Conservation (phyloP, 2,113 vertebrate genomes). For the Hassar affinis region DNA sequence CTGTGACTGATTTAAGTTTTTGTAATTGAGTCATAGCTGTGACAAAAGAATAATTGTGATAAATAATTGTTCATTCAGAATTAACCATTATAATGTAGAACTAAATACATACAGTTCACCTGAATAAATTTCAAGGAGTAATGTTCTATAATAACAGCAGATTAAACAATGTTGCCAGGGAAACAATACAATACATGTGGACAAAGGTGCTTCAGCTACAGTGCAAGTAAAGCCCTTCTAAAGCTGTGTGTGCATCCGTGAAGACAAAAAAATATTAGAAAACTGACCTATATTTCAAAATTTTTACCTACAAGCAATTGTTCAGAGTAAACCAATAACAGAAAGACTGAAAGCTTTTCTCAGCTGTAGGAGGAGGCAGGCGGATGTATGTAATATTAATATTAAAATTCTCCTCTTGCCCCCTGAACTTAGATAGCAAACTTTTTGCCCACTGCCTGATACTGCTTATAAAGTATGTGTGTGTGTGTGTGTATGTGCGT, state of each 20-base stretch:
- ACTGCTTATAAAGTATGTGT: neutral
- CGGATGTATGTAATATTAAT: neutral
- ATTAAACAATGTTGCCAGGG: neutral
- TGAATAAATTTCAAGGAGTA: neutral
- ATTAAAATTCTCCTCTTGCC: neutral
- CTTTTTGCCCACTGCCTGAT: neutral
- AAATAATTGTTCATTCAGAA: neutral
- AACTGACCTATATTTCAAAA: neutral
- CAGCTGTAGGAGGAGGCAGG: neutral
- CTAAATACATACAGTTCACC: neutral
- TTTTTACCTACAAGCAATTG: neutral
- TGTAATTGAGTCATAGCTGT: neutral
- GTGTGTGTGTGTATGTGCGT: slow-evolving; percentile 19
- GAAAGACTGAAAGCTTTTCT: neutral
- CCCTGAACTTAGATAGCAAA: neutral
- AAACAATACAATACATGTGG: neutral
- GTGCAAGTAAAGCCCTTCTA: neutral
- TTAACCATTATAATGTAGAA: neutral
- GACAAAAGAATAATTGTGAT: neutral
- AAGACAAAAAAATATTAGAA: neutral
- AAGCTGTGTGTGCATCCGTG: neutral
- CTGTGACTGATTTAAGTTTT: neutral
- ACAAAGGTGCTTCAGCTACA: neutral
- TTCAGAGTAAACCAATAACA: neutral
- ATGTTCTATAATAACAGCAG: neutral